Evolutionary conservation across 2,888 invertebrate species (phyloP).

Genomic region (Prostheceraeus crozeri): DNA sequence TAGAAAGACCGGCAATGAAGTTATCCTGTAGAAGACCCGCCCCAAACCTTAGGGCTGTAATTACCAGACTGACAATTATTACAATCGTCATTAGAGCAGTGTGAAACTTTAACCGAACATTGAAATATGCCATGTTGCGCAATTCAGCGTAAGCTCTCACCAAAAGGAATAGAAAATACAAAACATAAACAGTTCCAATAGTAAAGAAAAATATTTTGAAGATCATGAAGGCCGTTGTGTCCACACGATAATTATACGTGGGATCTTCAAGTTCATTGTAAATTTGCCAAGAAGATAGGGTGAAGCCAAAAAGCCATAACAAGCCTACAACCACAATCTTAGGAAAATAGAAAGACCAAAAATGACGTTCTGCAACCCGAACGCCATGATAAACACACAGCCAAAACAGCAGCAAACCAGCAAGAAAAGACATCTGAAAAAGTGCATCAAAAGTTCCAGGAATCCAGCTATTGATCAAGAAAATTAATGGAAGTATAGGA

Average conservation of each 20-base stretch:
- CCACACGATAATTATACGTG: constrained; percentile 79
- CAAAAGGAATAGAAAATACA: constrained; percentile 74
- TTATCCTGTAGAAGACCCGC: constrained; percentile 82
- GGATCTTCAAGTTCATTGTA: constrained; percentile 80
- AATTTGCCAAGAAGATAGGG: constrained; percentile 79
- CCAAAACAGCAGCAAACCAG: constrained; percentile 82
- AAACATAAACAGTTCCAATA: constrained; percentile 72
- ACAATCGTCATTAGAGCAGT: constrained; percentile 77
- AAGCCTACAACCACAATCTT: constrained; percentile 77
- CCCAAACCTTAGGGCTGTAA: constrained; percentile 76
- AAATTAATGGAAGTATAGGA: constrained; percentile 82
- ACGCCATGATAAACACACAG: constrained; percentile 88
- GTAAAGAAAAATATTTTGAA: constrained; percentile 83
- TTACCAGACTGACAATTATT: constrained; percentile 66
- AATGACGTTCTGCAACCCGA: constrained; percentile 76
- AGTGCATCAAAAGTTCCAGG: constrained; percentile 84
- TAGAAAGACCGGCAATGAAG: constrained; percentile 78
- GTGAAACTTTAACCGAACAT: constrained; percentile 79
- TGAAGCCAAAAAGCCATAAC: constrained; percentile 76
- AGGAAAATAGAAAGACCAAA: constrained; percentile 78
- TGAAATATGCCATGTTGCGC: constrained; percentile 92
- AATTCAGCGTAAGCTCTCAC: constrained; percentile 85
- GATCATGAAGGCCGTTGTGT: constrained; percentile 71
- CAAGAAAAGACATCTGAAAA: constrained; percentile 79
- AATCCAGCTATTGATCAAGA: constrained; percentile 77